Evolutionary conservation across 2,888 invertebrate genomes (phyloP).

Genomic region (Cosmia pyralina): DNA sequence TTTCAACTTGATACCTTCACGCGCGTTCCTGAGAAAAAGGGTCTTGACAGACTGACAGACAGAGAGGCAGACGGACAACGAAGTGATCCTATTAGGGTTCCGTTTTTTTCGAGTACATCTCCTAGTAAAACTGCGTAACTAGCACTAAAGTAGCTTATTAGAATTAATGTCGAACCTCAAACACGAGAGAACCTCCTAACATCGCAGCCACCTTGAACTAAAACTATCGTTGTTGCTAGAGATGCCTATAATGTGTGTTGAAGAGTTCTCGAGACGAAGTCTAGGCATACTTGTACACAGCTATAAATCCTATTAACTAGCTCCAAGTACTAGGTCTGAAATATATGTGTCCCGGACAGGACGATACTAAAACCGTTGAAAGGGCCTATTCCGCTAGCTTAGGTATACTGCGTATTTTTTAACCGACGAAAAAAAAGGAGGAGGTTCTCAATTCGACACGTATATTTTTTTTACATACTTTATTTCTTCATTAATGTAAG

Average conservation of each 20-base stretch:
- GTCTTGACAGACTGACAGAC: too few relatives aligned
- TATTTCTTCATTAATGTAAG: conserved; percentile 4
- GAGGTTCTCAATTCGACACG: too few relatives aligned
- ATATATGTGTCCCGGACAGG: conserved; percentile 36
- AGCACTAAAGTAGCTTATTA: not conserved
- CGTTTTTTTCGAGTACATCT: not conserved
- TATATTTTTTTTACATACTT: too few relatives aligned
- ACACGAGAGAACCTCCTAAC: conserved; percentile 4
- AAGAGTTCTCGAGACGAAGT: conserved; percentile 36
- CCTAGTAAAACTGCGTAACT: not conserved
- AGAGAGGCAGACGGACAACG: too few relatives aligned
- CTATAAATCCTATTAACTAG: conserved; percentile 52
- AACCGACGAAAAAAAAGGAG: too few relatives aligned
- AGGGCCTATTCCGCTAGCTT: conserved; percentile 1
- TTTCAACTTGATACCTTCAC: too few relatives aligned
- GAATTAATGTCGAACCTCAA: conserved; percentile 21
- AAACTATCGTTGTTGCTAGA: conserved; percentile 45
- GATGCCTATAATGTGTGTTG: conserved; percentile 36
- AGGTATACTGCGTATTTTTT: conserved; percentile 5
- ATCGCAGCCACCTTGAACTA: conserved; percentile 35
- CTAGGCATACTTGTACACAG: conserved; percentile 31
- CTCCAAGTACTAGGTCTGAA: conserved; percentile 41
- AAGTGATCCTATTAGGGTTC: too few relatives aligned
- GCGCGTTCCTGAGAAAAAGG: too few relatives aligned
- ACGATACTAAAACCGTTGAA: conserved; percentile 1